Evolutionary conservation across 64 coral and sea anemone genomes (phyloP).

Genomic region (Trachythela sp.): DNA sequence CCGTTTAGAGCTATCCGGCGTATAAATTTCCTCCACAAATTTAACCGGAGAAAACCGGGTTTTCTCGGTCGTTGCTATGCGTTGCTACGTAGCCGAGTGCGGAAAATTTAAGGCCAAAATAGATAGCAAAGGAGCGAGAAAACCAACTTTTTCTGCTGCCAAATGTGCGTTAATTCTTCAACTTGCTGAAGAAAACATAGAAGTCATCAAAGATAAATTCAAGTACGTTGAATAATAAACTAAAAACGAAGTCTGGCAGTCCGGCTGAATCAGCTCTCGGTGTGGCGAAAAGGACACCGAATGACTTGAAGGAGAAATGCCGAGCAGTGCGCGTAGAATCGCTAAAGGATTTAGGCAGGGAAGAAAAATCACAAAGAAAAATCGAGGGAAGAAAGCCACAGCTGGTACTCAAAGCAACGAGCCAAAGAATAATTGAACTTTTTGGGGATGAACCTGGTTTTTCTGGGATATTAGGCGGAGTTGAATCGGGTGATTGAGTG

Average conservation of each 20-base stretch:
- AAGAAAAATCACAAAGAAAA: neutral
- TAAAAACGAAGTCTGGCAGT: neutral
- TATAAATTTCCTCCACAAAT: no score
- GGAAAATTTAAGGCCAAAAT: neutral
- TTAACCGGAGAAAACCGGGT: no score
- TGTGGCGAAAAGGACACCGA: neutral
- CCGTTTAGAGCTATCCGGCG: no score
- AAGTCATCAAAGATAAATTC: no score
- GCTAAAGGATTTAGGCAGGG: neutral
- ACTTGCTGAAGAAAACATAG: no score
- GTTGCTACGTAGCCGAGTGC: no score
- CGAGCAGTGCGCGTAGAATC: neutral
- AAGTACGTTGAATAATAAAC: neutral
- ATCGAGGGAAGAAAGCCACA: neutral
- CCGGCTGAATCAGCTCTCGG: neutral
- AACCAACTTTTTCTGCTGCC: neutral
- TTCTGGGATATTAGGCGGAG: neutral
- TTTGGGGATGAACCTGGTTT: no score
- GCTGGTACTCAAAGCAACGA: neutral
- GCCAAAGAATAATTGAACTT: neutral
- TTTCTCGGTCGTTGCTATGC: no score
- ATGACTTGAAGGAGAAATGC: constrained; percentile 6
- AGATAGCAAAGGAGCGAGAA: neutral
- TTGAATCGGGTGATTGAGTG: neutral
- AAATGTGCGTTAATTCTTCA: no score